Percentiles rank a stretch among this genome's conserved stretches.
Conservation (phyloP, 2,113 vertebrate genomes). For the Engraulis encrasicolus region DNA sequence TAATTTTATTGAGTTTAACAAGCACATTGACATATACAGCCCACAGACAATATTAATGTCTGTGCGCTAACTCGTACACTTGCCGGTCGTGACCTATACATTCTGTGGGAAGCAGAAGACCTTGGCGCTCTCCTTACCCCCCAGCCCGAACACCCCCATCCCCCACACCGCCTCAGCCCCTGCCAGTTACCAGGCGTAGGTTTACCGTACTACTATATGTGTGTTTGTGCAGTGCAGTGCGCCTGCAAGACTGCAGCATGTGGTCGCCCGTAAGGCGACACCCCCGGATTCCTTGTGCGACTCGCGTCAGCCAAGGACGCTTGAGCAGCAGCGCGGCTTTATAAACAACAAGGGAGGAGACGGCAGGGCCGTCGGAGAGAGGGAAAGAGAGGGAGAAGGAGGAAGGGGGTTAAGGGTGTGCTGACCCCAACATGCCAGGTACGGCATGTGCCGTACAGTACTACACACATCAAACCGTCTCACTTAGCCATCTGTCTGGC, state of each 20-base stretch:
- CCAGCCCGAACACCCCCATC: too few species aligned
- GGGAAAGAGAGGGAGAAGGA: too few species aligned
- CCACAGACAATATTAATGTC: too few species aligned
- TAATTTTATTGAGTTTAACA: too few species aligned
- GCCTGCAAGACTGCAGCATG: conserved; percentile 62
- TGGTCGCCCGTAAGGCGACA: conserved; percentile 69
- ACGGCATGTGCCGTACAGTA: background rate
- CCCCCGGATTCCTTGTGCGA: conserved; percentile 67
- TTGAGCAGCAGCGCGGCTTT: conserved; percentile 55
- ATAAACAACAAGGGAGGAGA: conserved; percentile 67
- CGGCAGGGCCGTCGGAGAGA: conserved; percentile 17
- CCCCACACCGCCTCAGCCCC: background rate
- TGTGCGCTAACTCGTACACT: background rate
- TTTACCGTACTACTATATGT: too few species aligned
- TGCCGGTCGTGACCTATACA: background rate
- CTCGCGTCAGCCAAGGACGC: conserved; percentile 72
- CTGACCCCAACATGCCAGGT: conserved; percentile 47
- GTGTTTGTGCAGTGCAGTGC: conserved; percentile 2
- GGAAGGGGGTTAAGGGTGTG: background rate
- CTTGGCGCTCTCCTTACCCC: background rate
- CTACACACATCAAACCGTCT: too few species aligned
- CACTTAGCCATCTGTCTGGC: background rate
- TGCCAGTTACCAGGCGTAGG: background rate
- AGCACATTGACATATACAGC: too few species aligned
- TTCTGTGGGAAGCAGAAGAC: background rate